phyloP scores from a whole-genome alignment of 2,113 vertebrate genomes.

The Atractosteus spatula region DNA sequence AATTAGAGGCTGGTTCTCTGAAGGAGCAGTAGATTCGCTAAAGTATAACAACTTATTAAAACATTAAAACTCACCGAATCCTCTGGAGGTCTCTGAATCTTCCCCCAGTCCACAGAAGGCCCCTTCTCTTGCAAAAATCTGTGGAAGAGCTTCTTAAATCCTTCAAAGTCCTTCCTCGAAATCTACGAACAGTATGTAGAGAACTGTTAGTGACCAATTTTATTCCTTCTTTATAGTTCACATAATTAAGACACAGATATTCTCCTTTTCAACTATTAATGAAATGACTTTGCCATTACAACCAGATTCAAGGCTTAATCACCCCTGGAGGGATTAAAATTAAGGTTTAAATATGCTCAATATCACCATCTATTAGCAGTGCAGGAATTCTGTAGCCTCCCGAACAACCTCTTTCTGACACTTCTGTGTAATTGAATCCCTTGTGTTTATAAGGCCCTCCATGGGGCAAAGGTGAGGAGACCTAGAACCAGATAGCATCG shows the following conservation, averaged over 20 bases:
- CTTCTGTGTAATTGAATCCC: no score
- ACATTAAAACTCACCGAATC: constrained; percentile 78
- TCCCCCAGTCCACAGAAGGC: constrained; percentile 90
- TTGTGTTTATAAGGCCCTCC: no score
- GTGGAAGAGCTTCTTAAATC: constrained; percentile 95
- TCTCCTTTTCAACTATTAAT: not conserved
- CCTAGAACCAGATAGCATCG: no score
- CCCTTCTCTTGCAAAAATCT: constrained; percentile 95
- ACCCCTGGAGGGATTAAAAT: not conserved
- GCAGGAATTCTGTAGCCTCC: not conserved
- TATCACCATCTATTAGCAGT: not conserved
- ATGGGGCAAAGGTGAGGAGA: no score
- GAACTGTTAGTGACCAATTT: constrained; percentile 1
- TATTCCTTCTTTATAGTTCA: not conserved
- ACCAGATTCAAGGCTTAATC: not conserved
- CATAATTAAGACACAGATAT: not conserved
- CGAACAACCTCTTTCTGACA: no score
- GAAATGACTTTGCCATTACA: not conserved
- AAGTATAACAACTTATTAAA: no score
- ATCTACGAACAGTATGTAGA: constrained; percentile 62
- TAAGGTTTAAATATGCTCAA: not conserved
- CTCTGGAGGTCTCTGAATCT: constrained; percentile 93
- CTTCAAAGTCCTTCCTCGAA: constrained; percentile 87
- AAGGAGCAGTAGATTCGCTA: no score
- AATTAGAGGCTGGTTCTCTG: no score